Conservation (phyloP, 2,113 vertebrate species). For the Myrmophylax atrothorax region DNA sequence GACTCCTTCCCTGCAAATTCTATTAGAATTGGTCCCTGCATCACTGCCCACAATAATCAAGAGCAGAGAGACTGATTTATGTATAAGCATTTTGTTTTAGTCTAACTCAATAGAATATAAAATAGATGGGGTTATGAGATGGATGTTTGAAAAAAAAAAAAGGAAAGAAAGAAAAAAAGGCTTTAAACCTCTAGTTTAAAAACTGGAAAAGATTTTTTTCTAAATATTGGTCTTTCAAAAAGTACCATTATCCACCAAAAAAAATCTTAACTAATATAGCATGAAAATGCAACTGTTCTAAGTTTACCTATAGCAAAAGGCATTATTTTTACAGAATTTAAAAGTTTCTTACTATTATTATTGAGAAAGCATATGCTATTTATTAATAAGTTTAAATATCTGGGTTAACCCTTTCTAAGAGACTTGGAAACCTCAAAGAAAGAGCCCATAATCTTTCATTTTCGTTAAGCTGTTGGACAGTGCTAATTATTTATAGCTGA, state of each 20-base stretch:
- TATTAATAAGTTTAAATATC: not conserved
- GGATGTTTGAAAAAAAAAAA: not conserved
- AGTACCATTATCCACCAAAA: not conserved
- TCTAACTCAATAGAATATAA: constrained; percentile 5
- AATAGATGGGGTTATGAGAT: not conserved
- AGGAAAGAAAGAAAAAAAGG: not conserved
- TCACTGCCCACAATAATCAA: constrained; percentile 47
- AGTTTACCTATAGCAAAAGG: not conserved
- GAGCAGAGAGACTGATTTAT: constrained; percentile 13
- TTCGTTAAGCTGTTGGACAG: not conserved
- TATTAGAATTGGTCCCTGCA: constrained; percentile 53
- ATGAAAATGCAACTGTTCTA: not conserved
- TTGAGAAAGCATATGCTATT: not conserved
- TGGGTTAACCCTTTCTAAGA: not conserved
- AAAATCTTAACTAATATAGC: not conserved
- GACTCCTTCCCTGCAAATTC: constrained; percentile 52
- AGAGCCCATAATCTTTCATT: not conserved
- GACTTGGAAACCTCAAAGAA: not conserved
- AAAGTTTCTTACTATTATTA: not conserved
- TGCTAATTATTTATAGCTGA: no score
- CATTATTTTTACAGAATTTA: not conserved
- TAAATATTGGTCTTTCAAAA: not conserved
- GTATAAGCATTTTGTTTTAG: constrained; percentile 1
- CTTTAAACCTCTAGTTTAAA: not conserved
- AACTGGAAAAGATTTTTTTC: not conserved